A percentile compares a stretch with the other conserved stretches of the same genome.
These are phyloP conservation scores for Antedon mediterranea DNA, from an alignment of 53 echinoderm and acorn worm genomes.

Conservation along the genomic window DNA sequence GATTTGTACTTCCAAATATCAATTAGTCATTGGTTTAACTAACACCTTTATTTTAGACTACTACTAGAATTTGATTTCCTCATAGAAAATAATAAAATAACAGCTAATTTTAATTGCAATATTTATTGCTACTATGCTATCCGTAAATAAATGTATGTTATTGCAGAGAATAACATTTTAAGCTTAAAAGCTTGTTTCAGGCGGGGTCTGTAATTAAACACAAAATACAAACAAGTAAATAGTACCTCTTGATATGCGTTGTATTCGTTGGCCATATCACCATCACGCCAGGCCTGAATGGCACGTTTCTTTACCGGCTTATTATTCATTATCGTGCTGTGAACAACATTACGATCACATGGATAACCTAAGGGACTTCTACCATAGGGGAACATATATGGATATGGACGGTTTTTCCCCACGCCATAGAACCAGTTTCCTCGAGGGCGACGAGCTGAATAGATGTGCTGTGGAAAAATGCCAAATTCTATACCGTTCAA, in stretches of 20 bases:
- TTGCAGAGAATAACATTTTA: too few relatives aligned
- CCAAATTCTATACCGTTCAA: neutral
- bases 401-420: neutral
- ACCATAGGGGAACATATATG: neutral
- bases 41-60: too few relatives aligned
- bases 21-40: too few relatives aligned
- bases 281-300: conserved; percentile 28
- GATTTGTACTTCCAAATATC: too few relatives aligned
- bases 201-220: too few relatives aligned
- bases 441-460: neutral
- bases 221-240: too few relatives aligned
- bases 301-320: conserved; percentile 41
- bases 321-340: neutral
- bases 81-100: too few relatives aligned
- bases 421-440: neutral
- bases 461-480: neutral
- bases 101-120: too few relatives aligned
- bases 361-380: neutral
- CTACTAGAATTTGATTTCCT: too few relatives aligned
- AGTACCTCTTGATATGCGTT: neutral
- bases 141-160: too few relatives aligned
- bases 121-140: too few relatives aligned
- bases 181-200: too few relatives aligned
- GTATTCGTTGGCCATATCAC: neutral
- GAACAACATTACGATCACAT: neutral